Conservation (phyloP, 2,113 vertebrate species). For the Oenanthe melanoleuca region DNA sequence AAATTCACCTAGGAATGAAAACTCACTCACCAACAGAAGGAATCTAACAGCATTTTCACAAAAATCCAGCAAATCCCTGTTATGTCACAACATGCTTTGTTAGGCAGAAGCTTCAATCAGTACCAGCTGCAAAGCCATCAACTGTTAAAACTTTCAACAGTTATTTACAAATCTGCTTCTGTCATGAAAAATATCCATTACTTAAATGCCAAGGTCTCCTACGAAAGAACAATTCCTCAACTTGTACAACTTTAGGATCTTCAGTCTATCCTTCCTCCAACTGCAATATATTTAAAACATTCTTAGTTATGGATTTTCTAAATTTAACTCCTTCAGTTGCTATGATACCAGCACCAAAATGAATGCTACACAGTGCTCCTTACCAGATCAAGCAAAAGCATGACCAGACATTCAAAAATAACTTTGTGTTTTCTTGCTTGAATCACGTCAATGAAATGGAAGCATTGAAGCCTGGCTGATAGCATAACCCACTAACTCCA, state of each 20-base stretch:
- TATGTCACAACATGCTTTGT: not conserved
- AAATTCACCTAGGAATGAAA: not conserved
- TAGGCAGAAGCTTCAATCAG: not conserved
- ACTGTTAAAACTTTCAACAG: not conserved
- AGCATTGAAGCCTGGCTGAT: not conserved
- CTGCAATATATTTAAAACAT: not conserved
- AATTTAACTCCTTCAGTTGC: constrained; percentile 44
- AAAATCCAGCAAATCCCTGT: not conserved
- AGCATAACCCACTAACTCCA: not conserved
- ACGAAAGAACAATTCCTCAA: not conserved
- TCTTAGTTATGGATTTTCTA: not conserved
- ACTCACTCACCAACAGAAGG: not conserved
- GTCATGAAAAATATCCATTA: not conserved
- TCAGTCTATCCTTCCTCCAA: not conserved
- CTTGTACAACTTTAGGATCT: not conserved
- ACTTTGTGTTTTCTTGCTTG: not conserved
- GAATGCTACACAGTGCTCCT: not conserved
- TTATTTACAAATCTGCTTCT: not conserved
- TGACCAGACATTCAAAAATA: not conserved
- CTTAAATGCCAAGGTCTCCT: not conserved
- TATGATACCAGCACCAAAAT: constrained; percentile 23
- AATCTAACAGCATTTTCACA: not conserved
- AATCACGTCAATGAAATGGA: not conserved
- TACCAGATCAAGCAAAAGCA: constrained; percentile 11
- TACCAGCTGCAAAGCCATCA: not conserved